Evolutionary conservation across 2,888 invertebrate species (phyloP), one percentile per base, ranked within the genome.

Genomic region (Andrena flavipes): DNA sequence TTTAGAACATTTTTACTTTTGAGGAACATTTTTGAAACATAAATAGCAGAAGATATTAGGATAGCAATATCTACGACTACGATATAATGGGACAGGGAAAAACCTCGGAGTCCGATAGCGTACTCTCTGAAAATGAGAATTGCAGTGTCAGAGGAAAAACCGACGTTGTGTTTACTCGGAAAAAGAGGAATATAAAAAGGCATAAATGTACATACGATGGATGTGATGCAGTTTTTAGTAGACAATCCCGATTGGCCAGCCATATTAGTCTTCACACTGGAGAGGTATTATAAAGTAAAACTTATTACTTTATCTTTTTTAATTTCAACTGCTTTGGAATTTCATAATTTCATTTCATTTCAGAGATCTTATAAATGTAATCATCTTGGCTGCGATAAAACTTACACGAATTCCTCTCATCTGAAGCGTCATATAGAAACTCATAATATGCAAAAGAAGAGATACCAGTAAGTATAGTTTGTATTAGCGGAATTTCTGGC

Each of bases 321-420:
- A 8, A 29, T 59, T 10, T 29, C 7, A 35, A 30, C 0, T 16
- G 7, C 20, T n/a, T 8, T 26, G 7, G 69, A 35, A 48, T 20
- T 73, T 65, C 56, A 60, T 74, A 23, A 63, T 60, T 65, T 59
- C 7, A 33, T 60, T 76, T 71, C 65, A 29, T 92, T 86, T 86
- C 77, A 92, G 96, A 95, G 95, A 93, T 95, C 95, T 7, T 96
- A 95, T 90, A 93, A 93, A 30, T 97, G 97, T 85, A 90, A 92
- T 16, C 94, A 95, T 88, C 94, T 94, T n/a, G 94, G 95, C 51
- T 97, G 97, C 87, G 88, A 90, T 5, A 96, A 96, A 91, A 94
- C 95, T 1, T 97, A 96, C 81, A 95, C 95, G 2, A 96, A 95
- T 86, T 94, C 95, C 76, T 95, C 95, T 13, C 96, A 96, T 90